Conservation (phyloP, 2,888 invertebrate species). For the Poecilobothrus nobilitatus region DNA sequence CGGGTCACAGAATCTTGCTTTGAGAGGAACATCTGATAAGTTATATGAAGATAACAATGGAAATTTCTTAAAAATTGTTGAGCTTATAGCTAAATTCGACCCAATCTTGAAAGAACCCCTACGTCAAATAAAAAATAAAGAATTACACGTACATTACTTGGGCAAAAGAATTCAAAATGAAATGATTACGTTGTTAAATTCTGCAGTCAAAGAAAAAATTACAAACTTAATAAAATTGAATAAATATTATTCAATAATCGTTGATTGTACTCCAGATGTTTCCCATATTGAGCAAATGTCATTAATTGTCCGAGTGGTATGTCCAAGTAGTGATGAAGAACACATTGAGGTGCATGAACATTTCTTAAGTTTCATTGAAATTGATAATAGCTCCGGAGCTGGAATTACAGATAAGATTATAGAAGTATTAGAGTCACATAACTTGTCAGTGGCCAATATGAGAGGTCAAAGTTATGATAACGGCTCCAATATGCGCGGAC, state of each 20-base stretch:
- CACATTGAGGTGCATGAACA: conserved; percentile 5
- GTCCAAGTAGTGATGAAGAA: conserved; percentile 12
- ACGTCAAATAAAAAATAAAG: conserved; percentile 7
- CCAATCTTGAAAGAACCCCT: conserved; percentile 9
- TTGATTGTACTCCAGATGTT: conserved; percentile 15
- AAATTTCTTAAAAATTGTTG: conserved; percentile 8
- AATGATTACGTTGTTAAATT: conserved; percentile 14
- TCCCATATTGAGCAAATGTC: conserved; percentile 13
- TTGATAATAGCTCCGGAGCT: conserved; percentile 10
- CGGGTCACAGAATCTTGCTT: conserved; percentile 11
- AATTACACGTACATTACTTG: conserved; percentile 11
- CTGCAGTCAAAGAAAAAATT: conserved; percentile 11
- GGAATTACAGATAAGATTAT: conserved; percentile 10
- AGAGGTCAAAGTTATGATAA: conserved; percentile 14
- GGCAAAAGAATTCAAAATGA: conserved; percentile 16
- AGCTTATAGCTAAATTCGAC: conserved; percentile 11
- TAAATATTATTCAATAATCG: conserved; percentile 16
- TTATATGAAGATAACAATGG: conserved; percentile 9
- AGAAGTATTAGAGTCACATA: conserved; percentile 5
- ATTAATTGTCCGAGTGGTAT: conserved; percentile 11
- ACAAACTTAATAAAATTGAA: conserved; percentile 14
- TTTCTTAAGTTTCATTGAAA: conserved; percentile 8
- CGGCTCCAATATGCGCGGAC: conserved; percentile 15
- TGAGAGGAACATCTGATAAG: conserved; percentile 9
- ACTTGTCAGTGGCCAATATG: conserved; percentile 9